Conservation (phyloP, 1,140 invertebrate genomes). For the Drosophila pectinifera region DNA sequence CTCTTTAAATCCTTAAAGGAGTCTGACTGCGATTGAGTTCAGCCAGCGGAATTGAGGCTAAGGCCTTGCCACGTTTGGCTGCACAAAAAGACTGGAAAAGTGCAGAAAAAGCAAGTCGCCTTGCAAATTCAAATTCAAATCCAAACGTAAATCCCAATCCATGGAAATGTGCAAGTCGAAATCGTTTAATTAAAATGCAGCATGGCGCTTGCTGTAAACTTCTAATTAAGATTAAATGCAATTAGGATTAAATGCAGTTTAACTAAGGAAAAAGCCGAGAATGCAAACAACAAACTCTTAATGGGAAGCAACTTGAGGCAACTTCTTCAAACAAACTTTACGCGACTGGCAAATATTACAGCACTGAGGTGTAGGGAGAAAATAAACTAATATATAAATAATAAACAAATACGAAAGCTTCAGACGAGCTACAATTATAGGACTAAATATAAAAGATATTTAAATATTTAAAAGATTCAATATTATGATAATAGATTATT, state of each 20-base stretch:
- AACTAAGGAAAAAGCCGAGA: not conserved
- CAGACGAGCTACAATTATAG: no score
- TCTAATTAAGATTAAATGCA: slow-evolving; percentile 44
- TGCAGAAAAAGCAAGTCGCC: slow-evolving; percentile 12
- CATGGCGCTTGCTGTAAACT: slow-evolving; percentile 20
- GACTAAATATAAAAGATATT: no score
- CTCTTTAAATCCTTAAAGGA: slow-evolving; percentile 49
- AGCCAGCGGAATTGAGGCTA: slow-evolving; percentile 45
- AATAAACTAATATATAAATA: no score
- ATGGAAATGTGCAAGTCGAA: slow-evolving; percentile 33
- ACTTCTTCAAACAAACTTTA: slow-evolving; percentile 1
- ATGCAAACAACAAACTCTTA: not conserved
- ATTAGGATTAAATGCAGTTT: slow-evolving; percentile 27
- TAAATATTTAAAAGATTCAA: no score
- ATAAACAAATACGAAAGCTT: no score
- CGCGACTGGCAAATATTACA: not conserved
- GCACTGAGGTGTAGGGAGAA: no score
- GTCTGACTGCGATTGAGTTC: slow-evolving; percentile 30
- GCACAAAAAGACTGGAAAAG: slow-evolving; percentile 17
- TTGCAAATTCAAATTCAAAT: slow-evolving; percentile 22
- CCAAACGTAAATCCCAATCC: slow-evolving; percentile 1
- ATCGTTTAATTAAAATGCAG: slow-evolving; percentile 43
- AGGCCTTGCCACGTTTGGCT: slow-evolving; percentile 43
- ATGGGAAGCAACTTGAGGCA: not conserved
- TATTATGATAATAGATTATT: no score